Percentiles rank a stretch among this genome's conserved stretches.
Conservation (phyloP, 2,888 invertebrate genomes). For the Thereva unica region DNA sequence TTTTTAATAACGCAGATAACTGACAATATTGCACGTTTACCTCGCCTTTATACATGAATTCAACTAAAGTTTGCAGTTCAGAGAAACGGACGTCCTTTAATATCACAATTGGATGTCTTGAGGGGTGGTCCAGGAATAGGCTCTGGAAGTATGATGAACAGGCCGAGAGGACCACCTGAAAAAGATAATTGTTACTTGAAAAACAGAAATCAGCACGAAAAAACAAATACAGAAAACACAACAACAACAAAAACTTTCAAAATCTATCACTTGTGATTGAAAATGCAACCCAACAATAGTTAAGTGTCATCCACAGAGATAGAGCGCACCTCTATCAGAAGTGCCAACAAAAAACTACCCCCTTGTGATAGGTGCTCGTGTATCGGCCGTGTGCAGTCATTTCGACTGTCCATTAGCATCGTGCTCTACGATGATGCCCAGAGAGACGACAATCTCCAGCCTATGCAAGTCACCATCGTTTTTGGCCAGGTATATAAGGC, state of each 20-base stretch:
- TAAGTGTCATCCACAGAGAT: too few relatives aligned
- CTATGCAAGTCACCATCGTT: too few relatives aligned
- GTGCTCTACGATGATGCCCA: too few relatives aligned
- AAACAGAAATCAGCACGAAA: neutral
- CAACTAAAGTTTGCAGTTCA: conserved; percentile 87
- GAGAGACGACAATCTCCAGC: too few relatives aligned
- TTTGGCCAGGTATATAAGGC: too few relatives aligned
- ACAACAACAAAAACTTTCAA: neutral
- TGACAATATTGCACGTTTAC: conserved; percentile 94
- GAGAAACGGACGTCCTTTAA: conserved; percentile 91
- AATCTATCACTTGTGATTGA: too few relatives aligned
- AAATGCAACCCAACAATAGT: too few relatives aligned
- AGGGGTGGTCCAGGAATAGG: conserved; percentile 90
- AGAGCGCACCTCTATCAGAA: too few relatives aligned
- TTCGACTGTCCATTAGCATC: too few relatives aligned
- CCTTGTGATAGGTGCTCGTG: too few relatives aligned
- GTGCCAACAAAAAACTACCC: too few relatives aligned
- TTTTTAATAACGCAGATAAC: conserved; percentile 86
- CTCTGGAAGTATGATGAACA: conserved; percentile 95
- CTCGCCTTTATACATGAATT: conserved; percentile 96
- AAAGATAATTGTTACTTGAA: conserved; percentile 39
- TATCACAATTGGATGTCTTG: conserved; percentile 91
- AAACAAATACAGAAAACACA: conserved; percentile 10
- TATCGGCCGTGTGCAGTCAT: too few relatives aligned
- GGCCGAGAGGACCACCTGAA: conserved; percentile 88